These are phyloP conservation scores for Caenorhabditis sinica DNA, from an alignment of 2,888 invertebrate genomes.

Conservation along the genomic window DNA sequence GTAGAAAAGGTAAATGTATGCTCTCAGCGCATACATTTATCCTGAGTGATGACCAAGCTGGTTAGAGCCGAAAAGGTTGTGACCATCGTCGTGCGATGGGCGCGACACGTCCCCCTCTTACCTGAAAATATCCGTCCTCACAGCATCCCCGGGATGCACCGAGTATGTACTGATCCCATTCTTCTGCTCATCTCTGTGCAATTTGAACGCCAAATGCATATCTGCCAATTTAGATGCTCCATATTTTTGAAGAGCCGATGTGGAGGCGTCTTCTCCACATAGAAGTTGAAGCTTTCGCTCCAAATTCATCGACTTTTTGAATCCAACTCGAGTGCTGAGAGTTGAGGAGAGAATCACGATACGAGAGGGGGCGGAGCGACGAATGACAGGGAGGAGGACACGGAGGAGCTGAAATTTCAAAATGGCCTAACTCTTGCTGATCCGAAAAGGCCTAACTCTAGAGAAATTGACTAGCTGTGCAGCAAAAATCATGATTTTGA, in stretches of 20 bases:
- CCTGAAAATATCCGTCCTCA: conserved; percentile 87
- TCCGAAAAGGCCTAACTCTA: too few species aligned
- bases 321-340: not conserved
- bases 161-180: conserved; percentile 87
- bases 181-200: conserved; percentile 73
- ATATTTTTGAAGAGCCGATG: conserved; percentile 65
- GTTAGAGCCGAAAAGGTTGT: too few species aligned
- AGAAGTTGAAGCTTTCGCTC: conserved; percentile 7
- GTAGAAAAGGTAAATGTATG: too few species aligned
- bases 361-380: conserved; percentile 36
- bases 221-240: conserved; percentile 78
- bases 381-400: conserved; percentile 85
- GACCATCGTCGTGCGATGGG: too few species aligned
- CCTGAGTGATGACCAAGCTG: too few species aligned
- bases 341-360: conserved; percentile 35
- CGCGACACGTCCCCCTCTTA: too few species aligned
- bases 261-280: conserved; percentile 11
- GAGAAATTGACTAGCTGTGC: too few species aligned
- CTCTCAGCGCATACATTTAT: too few species aligned
- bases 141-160: conserved; percentile 92
- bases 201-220: conserved; percentile 75
- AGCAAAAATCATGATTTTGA: too few species aligned
- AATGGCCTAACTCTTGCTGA: not conserved
- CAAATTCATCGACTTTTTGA: conserved; percentile 16
- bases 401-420: conserved; percentile 30